These are phyloP conservation scores for Anoura caudifer DNA, from an alignment of 2,113 vertebrate species.

Conservation along the genomic window DNA sequence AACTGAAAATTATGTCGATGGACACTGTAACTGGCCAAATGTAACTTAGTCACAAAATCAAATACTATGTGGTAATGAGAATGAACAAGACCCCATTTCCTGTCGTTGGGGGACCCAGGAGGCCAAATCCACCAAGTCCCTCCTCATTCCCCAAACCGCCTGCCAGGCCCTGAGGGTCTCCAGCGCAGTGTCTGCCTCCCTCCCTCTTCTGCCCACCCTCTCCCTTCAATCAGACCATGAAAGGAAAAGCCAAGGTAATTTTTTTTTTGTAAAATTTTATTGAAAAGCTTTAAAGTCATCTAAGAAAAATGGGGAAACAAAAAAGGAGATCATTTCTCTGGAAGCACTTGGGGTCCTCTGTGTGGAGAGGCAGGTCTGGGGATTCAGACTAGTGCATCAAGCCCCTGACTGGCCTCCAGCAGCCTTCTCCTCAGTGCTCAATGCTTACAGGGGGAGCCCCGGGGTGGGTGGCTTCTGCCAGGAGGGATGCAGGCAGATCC, in stretches of 20 bases:
- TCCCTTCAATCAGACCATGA: neutral
- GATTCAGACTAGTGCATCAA: no score
- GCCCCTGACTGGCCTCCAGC: neutral
- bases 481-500: accelerated
- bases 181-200: neutral
- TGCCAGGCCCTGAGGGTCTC: neutral
- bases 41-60: neutral
- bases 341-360: neutral
- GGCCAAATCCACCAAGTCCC: neutral
- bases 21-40: no score
- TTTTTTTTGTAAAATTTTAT: neutral
- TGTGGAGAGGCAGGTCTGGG: neutral
- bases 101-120: neutral
- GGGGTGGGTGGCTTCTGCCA: accelerated
- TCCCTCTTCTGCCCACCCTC: neutral
- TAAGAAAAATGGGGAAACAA: neutral
- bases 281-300: neutral
- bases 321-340: neutral
- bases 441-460: neutral
- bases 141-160: no score
- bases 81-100: neutral
- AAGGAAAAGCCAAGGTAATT: no score
- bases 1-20: neutral
- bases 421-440: no score
- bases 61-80: neutral